phyloP scores from a whole-genome alignment of 1,140 invertebrate species.

The Pogonomyrmex californicus region DNA sequence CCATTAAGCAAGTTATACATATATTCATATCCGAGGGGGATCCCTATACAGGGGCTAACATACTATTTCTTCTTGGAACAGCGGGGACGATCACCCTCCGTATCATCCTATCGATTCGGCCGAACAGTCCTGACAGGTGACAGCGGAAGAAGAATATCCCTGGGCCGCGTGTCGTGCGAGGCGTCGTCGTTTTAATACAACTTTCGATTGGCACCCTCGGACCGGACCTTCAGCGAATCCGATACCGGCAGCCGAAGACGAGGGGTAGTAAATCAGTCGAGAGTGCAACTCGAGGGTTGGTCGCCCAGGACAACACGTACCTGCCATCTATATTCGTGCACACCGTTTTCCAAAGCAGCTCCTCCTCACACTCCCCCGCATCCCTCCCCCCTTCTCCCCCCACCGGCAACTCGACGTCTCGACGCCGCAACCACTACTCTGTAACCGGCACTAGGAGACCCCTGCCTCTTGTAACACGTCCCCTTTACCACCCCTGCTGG shows the following conservation, averaged over 20 bases:
- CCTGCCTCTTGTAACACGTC: slow-evolving; percentile 67
- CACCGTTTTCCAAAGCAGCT: slow-evolving; percentile 69
- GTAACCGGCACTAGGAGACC: slow-evolving; percentile 71
- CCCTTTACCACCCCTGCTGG: slow-evolving; percentile 12
- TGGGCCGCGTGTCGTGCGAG: slow-evolving; percentile 58
- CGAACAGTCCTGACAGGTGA: slow-evolving; percentile 64
- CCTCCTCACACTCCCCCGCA: slow-evolving; percentile 13
- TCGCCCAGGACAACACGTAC: slow-evolving; percentile 82
- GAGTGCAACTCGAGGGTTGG: slow-evolving; percentile 76
- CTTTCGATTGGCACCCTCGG: slow-evolving; percentile 82
- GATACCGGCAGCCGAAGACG: slow-evolving; percentile 76
- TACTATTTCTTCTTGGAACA: slow-evolving; percentile 17
- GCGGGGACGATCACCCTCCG: slow-evolving; percentile 8
- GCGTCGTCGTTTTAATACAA: slow-evolving; percentile 82
- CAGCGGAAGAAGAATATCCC: slow-evolving; percentile 73
- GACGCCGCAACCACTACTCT: slow-evolving; percentile 68
- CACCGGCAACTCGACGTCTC: slow-evolving; percentile 62
- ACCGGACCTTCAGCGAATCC: slow-evolving; percentile 77
- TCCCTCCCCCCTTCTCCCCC: slow-evolving; percentile 32
- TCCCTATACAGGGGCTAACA: slow-evolving; percentile 34
- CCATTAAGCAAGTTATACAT: not conserved
- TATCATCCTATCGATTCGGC: slow-evolving; percentile 55
- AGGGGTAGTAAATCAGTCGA: slow-evolving; percentile 82
- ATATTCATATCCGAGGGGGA: not conserved
- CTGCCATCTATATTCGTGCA: slow-evolving; percentile 81